Evolutionary conservation across 2,888 invertebrate genomes (phyloP).

Genomic region (Formica aserva): DNA sequence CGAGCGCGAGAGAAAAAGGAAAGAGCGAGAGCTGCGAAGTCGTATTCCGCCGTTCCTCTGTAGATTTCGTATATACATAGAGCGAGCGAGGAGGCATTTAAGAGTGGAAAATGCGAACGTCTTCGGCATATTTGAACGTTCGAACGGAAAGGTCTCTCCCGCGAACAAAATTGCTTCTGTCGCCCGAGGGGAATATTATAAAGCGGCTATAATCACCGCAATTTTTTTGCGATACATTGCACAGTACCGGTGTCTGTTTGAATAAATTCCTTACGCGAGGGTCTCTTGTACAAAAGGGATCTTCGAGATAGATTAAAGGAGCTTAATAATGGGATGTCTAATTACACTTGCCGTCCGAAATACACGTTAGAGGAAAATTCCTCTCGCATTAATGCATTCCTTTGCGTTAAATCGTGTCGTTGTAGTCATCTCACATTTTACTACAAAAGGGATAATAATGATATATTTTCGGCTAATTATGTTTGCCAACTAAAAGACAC

Average conservation of each 20-base stretch:
- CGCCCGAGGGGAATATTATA: conserved; percentile 45
- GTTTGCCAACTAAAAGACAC: background rate
- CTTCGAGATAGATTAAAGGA: conserved; percentile 43
- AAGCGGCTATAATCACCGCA: conserved; percentile 42
- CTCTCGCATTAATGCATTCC: conserved; percentile 40
- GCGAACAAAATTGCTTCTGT: conserved; percentile 51
- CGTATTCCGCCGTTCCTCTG: conserved; percentile 24
- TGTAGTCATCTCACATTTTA: conserved; percentile 7
- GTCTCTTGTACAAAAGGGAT: conserved; percentile 36
- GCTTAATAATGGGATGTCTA: conserved; percentile 21
- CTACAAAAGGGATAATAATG: conserved; percentile 38
- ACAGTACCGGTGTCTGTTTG: background rate
- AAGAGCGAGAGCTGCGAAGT: conserved; percentile 11
- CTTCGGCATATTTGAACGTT: conserved; percentile 48
- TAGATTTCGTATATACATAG: background rate
- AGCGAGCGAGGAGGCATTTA: conserved; percentile 19
- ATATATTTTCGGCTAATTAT: conserved; percentile 33
- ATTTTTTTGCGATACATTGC: conserved; percentile 29
- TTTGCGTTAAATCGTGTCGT: conserved; percentile 28
- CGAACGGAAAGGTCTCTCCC: conserved; percentile 24
- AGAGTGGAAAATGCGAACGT: conserved; percentile 26
- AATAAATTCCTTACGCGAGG: conserved; percentile 4
- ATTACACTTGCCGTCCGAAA: conserved; percentile 30
- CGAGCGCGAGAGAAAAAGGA: background rate
- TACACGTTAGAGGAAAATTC: conserved; percentile 44